Percentiles rank a stretch among this genome's conserved stretches.
These are phyloP conservation scores for Eubasilissa splendida DNA, from an alignment of 2,888 invertebrate genomes.

Conservation along the genomic window DNA sequence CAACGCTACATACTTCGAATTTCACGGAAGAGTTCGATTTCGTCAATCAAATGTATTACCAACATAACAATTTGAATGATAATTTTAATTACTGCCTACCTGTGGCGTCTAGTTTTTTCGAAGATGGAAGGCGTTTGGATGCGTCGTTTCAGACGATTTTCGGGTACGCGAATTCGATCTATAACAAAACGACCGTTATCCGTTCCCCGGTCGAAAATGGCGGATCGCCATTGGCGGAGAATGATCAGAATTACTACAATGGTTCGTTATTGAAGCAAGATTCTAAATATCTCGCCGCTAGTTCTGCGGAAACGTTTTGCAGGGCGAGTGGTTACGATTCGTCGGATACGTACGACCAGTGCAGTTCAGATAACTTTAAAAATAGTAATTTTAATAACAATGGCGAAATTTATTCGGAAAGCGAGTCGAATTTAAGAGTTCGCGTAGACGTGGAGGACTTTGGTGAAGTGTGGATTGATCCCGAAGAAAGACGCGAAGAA, in stretches of 20 bases:
- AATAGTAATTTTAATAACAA: neutral
- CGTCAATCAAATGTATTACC: constrained; percentile 33
- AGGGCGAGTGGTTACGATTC: constrained; percentile 36
- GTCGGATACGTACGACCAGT: constrained; percentile 37
- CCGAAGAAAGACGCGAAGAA: constrained; percentile 21
- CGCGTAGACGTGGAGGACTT: constrained; percentile 2
- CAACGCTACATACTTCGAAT: neutral
- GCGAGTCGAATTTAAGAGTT: constrained; percentile 3
- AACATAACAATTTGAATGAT: constrained; percentile 35
- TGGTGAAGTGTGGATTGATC: constrained; percentile 6
- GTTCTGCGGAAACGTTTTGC: constrained; percentile 63
- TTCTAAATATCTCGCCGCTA: constrained; percentile 65
- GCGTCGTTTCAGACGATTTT: constrained; percentile 50
- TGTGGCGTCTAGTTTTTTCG: constrained; percentile 27
- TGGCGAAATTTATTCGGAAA: constrained; percentile 3
- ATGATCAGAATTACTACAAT: neutral
- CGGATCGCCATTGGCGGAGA: neutral
- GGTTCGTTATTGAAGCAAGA: constrained; percentile 61
- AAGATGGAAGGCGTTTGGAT: constrained; percentile 31
- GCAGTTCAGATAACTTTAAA: constrained; percentile 41
- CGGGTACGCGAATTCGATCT: constrained; percentile 49
- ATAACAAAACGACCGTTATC: constrained; percentile 48
- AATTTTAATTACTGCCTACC: constrained; percentile 25
- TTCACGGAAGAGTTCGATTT: constrained; percentile 29
- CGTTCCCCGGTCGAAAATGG: constrained; percentile 43